Percentiles rank a stretch among this genome's conserved stretches.
Conservation (phyloP, 2,888 invertebrate genomes). For the Drosophila meridionalis region DNA sequence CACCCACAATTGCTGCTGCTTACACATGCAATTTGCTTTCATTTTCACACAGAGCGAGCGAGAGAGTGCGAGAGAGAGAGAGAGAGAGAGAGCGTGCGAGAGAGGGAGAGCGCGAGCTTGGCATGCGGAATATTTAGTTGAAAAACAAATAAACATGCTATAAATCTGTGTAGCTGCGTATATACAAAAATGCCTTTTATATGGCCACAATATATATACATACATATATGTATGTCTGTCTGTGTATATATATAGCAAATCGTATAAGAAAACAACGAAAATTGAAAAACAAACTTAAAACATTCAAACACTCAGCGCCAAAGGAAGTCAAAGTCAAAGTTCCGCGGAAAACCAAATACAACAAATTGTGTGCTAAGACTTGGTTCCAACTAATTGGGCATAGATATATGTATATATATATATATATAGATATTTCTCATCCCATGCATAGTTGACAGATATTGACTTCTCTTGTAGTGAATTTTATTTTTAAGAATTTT, state of each 20-base stretch:
- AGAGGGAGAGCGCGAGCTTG: conserved; percentile 1
- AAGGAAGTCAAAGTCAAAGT: conserved; percentile 26
- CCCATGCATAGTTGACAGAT: background rate
- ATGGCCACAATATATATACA: conserved; percentile 30
- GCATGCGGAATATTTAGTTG: conserved; percentile 51
- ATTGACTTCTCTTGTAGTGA: background rate
- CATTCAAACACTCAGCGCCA: background rate
- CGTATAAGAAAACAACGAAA: conserved; percentile 2
- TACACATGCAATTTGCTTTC: conserved; percentile 46
- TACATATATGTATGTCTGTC: background rate
- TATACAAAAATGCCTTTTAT: conserved; percentile 38
- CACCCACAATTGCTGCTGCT: background rate
- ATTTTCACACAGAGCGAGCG: conserved; percentile 37
- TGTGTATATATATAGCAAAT: background rate
- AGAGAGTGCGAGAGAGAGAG: background rate
- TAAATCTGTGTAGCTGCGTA: conserved; percentile 43
- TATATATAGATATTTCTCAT: background rate
- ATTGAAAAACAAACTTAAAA: background rate
- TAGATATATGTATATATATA: background rate
- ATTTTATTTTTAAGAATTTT: background rate
- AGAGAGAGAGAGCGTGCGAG: background rate
- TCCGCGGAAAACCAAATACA: conserved; percentile 1
- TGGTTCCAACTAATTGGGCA: background rate
- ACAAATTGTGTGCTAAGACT: background rate
- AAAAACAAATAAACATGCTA: conserved; percentile 66